Base-by-base conservation (phyloP, 2,113 vertebrate genomes). In the Choloepus hoffmanni region DNA sequence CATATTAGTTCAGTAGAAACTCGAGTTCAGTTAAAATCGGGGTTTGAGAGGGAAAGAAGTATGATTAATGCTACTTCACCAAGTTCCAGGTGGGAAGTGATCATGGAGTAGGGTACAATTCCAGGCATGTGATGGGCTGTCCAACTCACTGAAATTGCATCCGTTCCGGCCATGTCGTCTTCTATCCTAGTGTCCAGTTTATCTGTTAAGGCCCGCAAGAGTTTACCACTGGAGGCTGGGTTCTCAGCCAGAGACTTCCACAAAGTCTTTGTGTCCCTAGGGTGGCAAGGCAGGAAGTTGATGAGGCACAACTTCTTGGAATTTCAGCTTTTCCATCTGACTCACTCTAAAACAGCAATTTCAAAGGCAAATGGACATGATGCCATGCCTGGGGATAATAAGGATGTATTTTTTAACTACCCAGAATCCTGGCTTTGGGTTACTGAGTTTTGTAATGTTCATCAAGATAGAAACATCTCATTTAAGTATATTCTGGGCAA, bases 201-300 rank as follows among this genome's bases (percentile, higher is more conserved):
- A n/a, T 72, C 85, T 58, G 53, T 53, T 50, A 98, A 86, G 93
- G 90, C 70, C 70, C 21, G 73, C 40, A 97, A 30, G 79, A 97
- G 93, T 33, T 97, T 97, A 2, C 70, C 30, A 14, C 87, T 79
- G 81, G 96, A 97, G 72, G 76, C 85, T 30, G 89, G 72, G n/a
- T 97, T 93, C 96, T 97, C 94, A 30, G 97, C 97, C 92, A 98
- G 40, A 0, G 96, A 62, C 67, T 94, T 97, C 97, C 97, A 98
- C 67, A 97, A 2, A 5, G 87, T 96, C 87, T 93, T 97, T 65
- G 93, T 96, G 89, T 98, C 97, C 77, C 97, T 98, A 82, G 72
- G 23, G 36, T 67, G 36, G 81, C 7, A 81, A 81, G 45, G n/a
- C 30, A 70, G 70, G 74, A 91, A 72, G 55, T 48, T 36, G 40